Evolutionary conservation across 92 coral and sea anemone species (phyloP).

Genomic region (Phenganax subtilis): DNA sequence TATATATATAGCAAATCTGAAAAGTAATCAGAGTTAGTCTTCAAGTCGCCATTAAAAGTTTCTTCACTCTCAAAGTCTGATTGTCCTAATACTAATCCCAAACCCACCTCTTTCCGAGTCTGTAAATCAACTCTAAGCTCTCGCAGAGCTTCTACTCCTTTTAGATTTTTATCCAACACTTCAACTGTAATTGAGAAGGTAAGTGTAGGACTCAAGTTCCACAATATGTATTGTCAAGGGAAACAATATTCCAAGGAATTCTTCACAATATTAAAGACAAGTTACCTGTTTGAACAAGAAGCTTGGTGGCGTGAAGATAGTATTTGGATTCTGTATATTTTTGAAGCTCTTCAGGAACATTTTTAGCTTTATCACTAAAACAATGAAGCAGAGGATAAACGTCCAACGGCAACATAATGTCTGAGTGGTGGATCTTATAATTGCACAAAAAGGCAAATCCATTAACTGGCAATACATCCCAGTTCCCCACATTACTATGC

Average conservation of each 20-base stretch:
- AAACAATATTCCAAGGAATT: neutral
- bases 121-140: slow-evolving; percentile 88
- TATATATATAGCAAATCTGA: too few species aligned
- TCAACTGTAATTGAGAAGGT: slow-evolving; percentile 52
- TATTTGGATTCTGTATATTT: slow-evolving; percentile 86
- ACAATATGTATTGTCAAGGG: neutral
- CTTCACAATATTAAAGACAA: neutral
- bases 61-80: too few species aligned
- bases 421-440: neutral
- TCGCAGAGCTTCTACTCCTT: slow-evolving; percentile 92
- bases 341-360: slow-evolving; percentile 94
- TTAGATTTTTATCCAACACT: slow-evolving; percentile 77
- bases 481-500: too few species aligned
- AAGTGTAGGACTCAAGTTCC: neutral
- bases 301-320: slow-evolving; percentile 91
- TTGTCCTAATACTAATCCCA: neutral
- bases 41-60: neutral
- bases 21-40: too few species aligned
- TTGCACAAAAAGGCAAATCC: neutral
- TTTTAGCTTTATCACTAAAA: slow-evolving; percentile 84
- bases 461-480: neutral
- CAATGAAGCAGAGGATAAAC: neutral
- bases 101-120: slow-evolving; percentile 71
- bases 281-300: slow-evolving; percentile 89
- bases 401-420: neutral